These are phyloP conservation scores for Microchrysa polita DNA, from an alignment of 2,888 invertebrate genomes.

Conservation along the genomic window DNA sequence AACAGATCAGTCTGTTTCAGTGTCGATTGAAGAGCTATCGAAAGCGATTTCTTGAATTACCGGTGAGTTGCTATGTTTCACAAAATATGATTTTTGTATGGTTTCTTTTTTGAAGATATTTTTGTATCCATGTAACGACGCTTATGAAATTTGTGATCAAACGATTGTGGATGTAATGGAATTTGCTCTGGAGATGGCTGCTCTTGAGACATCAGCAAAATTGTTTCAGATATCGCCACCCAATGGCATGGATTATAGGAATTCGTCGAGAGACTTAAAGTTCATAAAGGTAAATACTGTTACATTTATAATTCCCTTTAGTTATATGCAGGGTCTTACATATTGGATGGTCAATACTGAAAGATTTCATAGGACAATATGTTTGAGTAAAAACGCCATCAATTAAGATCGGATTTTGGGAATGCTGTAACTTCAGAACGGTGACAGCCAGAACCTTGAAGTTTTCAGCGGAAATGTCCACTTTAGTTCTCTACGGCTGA, in stretches of 20 bases:
- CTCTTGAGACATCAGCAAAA: slow-evolving; percentile 78
- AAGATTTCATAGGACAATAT: too few species aligned
- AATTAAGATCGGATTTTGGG: too few species aligned
- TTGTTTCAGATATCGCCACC: slow-evolving; percentile 88
- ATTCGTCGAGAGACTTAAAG: slow-evolving; percentile 80
- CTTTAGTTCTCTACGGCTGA: too few species aligned
- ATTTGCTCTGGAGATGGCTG: slow-evolving; percentile 70
- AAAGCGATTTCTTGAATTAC: slow-evolving; percentile 72
- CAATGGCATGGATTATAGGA: slow-evolving; percentile 81
- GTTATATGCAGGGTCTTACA: too few species aligned
- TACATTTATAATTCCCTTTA: too few species aligned
- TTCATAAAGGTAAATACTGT: slow-evolving; percentile 79
- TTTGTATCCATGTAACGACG: slow-evolving; percentile 72
- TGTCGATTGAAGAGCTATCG: slow-evolving; percentile 80
- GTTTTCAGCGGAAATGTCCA: too few species aligned
- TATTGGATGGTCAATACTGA: too few species aligned
- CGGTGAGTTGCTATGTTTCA: slow-evolving; percentile 53
- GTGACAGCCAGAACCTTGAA: too few species aligned
- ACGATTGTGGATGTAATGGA: slow-evolving; percentile 50
- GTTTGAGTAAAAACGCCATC: too few species aligned
- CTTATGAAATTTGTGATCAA: slow-evolving; percentile 77
- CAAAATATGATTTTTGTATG: slow-evolving; percentile 12
- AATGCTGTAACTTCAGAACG: too few species aligned
- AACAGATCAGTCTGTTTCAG: slow-evolving; percentile 82
- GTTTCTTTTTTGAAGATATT: slow-evolving; percentile 66